Base-by-base conservation (phyloP, 2,113 vertebrate genomes). In the Heptranchias perlo region DNA sequence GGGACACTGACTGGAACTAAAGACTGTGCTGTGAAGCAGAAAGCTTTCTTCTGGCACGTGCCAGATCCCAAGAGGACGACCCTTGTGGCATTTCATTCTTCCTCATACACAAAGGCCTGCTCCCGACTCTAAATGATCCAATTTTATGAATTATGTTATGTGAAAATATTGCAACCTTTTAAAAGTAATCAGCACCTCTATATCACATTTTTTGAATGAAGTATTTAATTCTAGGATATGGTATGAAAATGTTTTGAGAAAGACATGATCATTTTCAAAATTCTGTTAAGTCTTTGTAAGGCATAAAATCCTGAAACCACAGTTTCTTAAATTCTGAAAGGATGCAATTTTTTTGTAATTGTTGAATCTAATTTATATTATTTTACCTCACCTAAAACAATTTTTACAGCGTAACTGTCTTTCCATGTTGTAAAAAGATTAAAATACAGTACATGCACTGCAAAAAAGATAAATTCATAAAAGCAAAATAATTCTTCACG, bases 31-130 rank as follows among this genome's bases (percentile, higher is more conserved):
- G 76, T 94, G 96, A 93, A 96, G 96, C 94, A 96, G 65, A 96
- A 97, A 94, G 96, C 78, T 95, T 96, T 96, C 96, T 96, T 97
- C 96, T 96, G 96, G 61, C 96, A 96, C 96, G 97, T 89, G 96
- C 94, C 96, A 13, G 0, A 96, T 96, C 65, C 69, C 96, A 67
- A 23, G 69, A 69, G 96, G 54, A 69, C 18, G 73, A 95, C 73
- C 94, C 96, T 86, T 65, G 94, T 95, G 23, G 65, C 47, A 95
- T 69, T 95, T 95, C 44, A 95, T 94, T 95, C 54, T 10, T 65
- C 91, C 96, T 25, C 78, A 91, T 96, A 91, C 47, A 96, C 96
- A 96, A 97, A 96, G 97, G 96, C 91, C 58, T 58, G 67, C 61
- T 49, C 52, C 87, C 58, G 61, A 58, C 64, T 31, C 28, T 25